A percentile compares a stretch with the other conserved stretches of the same genome.
Evolutionary conservation across 2,797 vertebrate genomes (phyloP).

Genomic region (Phalloptychus januarius): DNA sequence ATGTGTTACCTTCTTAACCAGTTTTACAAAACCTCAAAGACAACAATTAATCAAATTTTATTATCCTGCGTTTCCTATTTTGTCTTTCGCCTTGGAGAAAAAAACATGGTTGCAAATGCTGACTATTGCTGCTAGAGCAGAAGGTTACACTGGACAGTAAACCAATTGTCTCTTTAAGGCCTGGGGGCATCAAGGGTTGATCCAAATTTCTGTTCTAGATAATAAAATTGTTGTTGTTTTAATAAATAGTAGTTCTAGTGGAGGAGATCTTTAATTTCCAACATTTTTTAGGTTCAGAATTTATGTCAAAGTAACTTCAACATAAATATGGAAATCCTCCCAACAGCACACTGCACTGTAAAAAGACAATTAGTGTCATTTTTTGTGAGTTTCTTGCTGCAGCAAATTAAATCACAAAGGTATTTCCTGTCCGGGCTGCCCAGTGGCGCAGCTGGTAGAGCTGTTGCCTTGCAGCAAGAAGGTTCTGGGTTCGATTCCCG

Average conservation of each 20-base stretch:
- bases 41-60: neutral
- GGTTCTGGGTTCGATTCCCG: too few species aligned
- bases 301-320: neutral
- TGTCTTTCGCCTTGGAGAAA: neutral
- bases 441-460: too few species aligned
- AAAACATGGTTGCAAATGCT: neutral
- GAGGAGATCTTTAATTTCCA: neutral
- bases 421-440: too few species aligned
- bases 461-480: too few species aligned
- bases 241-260: neutral
- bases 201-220: too few species aligned
- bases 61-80: neutral
- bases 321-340: neutral
- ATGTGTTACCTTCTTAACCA: neutral
- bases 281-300: neutral
- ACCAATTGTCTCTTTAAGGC: neutral
- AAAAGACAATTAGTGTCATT: neutral
- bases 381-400: neutral
- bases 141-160: neutral
- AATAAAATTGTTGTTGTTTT: neutral
- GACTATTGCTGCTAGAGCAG: neutral
- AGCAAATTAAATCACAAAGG: neutral
- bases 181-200: too few species aligned
- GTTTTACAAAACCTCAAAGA: neutral
- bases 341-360: neutral